Evolutionary conservation across 2,797 vertebrate species (phyloP), one percentile per base, ranked within the genome.

Genomic region (Diglossa cyanea): DNA sequence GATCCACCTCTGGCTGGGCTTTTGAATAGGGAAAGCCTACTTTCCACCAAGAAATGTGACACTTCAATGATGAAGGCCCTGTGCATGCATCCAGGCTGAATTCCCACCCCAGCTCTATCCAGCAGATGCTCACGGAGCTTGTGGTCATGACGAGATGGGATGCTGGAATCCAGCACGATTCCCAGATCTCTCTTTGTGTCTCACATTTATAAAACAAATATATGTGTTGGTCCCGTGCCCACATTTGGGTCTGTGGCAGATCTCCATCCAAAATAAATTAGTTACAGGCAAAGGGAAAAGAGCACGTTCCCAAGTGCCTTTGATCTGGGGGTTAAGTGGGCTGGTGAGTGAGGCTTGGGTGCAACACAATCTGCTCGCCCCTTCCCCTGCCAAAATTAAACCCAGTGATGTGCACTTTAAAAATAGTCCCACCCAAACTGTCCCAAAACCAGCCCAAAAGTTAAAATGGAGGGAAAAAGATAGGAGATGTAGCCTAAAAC

Each of bases 341-440:
- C 42, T 7, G 66, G 15, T 54, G 88, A 90, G 18, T 5, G 33
- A 86, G 76, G 92, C 82, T 90, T 74, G 7, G 7, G 84, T 60
- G 85, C 95, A 93, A 74, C 81, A 67, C 88, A 51, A 51, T 51
- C 83, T 50, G 37, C 81, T 93, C 9, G 9, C 76, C 65, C 40
- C 40, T 88, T 94, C 48, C 78, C 67, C 88, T 62, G 48, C 93
- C 93, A 94, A 94, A 39, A 88, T 85, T 81, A 91, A 88, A 39
- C 76, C 74, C 67, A 95, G 62, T 71, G 83, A 88, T 51, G 77
- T 30, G 31, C 67, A 37, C 90, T 83, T 96, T 71, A 51, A 78
- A 96, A 95, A 53, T 61, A 78, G 70, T 47, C 48, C 7, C 31
- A 55, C 24, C 68, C 58, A 35, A 53, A 62, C 37, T 50, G 51